phyloP scores from a whole-genome alignment of 35 echinoderm and acorn worm genomes.

The Patiria miniata region DNA sequence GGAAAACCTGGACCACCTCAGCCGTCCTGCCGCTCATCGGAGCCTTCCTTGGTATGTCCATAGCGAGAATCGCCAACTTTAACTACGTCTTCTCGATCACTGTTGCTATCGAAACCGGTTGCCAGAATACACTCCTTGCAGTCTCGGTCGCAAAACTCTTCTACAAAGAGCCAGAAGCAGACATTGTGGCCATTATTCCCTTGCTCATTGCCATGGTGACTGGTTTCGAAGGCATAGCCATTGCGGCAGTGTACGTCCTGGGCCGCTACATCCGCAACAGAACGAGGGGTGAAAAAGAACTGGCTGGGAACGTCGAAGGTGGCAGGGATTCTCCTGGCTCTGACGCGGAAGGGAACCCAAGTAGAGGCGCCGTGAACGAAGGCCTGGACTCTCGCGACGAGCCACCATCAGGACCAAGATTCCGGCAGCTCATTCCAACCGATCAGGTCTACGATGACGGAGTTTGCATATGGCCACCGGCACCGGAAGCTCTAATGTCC shows the following conservation, averaged over 20 bases:
- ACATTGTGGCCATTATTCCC: slow-evolving; percentile 56
- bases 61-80: slow-evolving; percentile 62
- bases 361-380: too few relatives aligned
- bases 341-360: too few relatives aligned
- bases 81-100: slow-evolving; percentile 60
- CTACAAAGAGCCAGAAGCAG: slow-evolving; percentile 69
- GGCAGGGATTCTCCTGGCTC: too few relatives aligned
- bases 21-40: slow-evolving; percentile 51
- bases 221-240: slow-evolving; percentile 41
- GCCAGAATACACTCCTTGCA: slow-evolving; percentile 79
- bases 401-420: too few relatives aligned
- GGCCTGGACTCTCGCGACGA: too few relatives aligned
- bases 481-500: too few relatives aligned
- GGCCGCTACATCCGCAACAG: slow-evolving; percentile 35
- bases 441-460: too few relatives aligned
- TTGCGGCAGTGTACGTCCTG: slow-evolving; percentile 43
- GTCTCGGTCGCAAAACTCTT: slow-evolving; percentile 61
- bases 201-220: slow-evolving; percentile 61
- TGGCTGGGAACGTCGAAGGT: too few relatives aligned
- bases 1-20: slow-evolving; percentile 42
- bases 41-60: slow-evolving; percentile 49
- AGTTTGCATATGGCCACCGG: too few relatives aligned
- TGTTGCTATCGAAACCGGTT: slow-evolving; percentile 80
- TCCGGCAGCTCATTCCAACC: too few relatives aligned
- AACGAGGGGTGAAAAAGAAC: not conserved